Percentiles rank a stretch among this genome's conserved stretches.
Conservation (phyloP, 92 coral and sea anemone species). For the Actinernus sp. region DNA sequence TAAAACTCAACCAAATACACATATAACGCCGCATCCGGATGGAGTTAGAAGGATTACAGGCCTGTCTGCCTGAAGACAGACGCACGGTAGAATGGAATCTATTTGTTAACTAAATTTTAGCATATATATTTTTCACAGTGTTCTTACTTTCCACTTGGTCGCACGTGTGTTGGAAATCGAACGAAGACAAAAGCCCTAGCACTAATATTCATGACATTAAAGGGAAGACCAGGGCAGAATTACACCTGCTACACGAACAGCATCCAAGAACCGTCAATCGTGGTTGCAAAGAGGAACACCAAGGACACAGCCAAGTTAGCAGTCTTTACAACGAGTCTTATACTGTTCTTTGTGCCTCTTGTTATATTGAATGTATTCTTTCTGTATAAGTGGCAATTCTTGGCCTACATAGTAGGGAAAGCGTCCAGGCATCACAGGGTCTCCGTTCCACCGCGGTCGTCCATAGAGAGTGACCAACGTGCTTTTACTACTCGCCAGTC, state of each 20-base stretch:
- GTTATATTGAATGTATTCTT: slow-evolving; percentile 19
- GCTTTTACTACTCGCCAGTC: slow-evolving; percentile 30
- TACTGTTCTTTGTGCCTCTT: slow-evolving; percentile 29
- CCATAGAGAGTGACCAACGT: not conserved
- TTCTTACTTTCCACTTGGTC: slow-evolving; percentile 37
- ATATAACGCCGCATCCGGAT: too few species aligned
- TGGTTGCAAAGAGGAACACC: slow-evolving; percentile 8
- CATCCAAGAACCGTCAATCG: slow-evolving; percentile 3
- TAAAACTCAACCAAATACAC: too few species aligned
- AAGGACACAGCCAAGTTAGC: slow-evolving; percentile 11
- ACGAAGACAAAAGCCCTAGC: not conserved
- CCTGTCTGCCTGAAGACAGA: too few species aligned
- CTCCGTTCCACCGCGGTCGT: not conserved
- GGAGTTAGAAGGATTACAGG: too few species aligned
- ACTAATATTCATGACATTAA: not conserved
- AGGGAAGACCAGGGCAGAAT: slow-evolving; percentile 17
- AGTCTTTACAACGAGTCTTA: slow-evolving; percentile 15
- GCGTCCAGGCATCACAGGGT: slow-evolving; percentile 24
- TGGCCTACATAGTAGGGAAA: slow-evolving; percentile 5
- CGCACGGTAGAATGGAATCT: too few species aligned
- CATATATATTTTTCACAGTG: slow-evolving; percentile 24
- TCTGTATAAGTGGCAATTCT: slow-evolving; percentile 30
- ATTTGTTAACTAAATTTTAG: too few species aligned
- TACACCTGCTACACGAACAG: slow-evolving; percentile 14
- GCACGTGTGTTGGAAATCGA: slow-evolving; percentile 4